Evolutionary conservation across 1,140 invertebrate species (phyloP).

Genomic region (Diorhabda elongata): DNA sequence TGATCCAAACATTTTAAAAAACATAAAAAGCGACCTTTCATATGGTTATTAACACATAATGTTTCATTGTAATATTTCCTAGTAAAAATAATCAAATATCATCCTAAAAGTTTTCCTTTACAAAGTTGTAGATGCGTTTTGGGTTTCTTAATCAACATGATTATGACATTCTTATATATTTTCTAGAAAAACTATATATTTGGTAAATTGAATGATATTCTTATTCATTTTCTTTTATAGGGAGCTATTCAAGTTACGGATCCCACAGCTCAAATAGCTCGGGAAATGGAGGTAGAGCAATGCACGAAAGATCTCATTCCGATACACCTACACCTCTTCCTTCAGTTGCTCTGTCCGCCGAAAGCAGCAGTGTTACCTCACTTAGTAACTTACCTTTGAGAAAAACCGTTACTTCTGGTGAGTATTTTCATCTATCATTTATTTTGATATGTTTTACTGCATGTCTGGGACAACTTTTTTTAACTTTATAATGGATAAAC

Average conservation of each 20-base stretch:
- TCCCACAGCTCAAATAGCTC: slow-evolving; percentile 42
- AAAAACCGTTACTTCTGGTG: slow-evolving; percentile 81
- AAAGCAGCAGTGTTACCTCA: slow-evolving; percentile 92
- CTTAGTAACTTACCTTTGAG: slow-evolving; percentile 82
- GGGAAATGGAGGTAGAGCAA: slow-evolving; percentile 49
- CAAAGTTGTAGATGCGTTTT: no score
- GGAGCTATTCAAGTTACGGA: slow-evolving; percentile 47
- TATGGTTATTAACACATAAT: no score
- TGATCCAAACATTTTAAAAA: no score
- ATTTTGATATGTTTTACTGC: neutral
- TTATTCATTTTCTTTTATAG: slow-evolving; percentile 25
- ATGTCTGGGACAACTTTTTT: neutral
- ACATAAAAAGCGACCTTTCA: no score
- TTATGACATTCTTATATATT: slow-evolving; percentile 6
- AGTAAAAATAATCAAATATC: no score
- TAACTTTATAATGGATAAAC: no score
- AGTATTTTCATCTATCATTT: slow-evolving; percentile 35
- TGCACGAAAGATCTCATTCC: slow-evolving; percentile 86
- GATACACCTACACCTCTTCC: slow-evolving; percentile 80
- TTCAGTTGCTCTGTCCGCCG: slow-evolving; percentile 85
- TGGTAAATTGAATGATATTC: no score
- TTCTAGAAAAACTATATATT: neutral
- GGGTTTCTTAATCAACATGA: no score
- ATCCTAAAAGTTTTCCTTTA: no score
- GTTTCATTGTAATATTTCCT: no score